Evolutionary conservation across 2,113 vertebrate species (phyloP).

Genomic region (Hippocampus comes): DNA sequence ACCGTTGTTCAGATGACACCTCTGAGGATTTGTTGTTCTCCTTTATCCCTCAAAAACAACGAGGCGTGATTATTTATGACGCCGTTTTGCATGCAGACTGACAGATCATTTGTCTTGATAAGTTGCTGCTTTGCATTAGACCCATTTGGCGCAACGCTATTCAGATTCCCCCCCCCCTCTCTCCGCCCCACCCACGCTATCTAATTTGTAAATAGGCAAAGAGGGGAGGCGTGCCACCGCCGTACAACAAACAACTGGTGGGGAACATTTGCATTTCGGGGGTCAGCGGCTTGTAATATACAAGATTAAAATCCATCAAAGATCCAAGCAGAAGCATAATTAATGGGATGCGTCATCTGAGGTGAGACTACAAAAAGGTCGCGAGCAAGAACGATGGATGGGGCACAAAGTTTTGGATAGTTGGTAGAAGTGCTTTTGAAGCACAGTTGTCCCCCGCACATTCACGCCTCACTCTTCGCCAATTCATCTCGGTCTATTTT

Average conservation of each 20-base stretch:
- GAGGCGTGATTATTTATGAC: slow-evolving; percentile 69
- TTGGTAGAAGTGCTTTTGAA: neutral
- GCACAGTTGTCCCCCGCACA: neutral
- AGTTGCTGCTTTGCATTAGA: slow-evolving; percentile 71
- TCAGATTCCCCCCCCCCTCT: slow-evolving; percentile 47
- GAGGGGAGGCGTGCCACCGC: slow-evolving; percentile 9
- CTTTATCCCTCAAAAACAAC: slow-evolving; percentile 66
- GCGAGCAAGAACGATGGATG: slow-evolving; percentile 41
- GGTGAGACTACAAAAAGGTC: slow-evolving; percentile 47
- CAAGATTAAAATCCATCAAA: slow-evolving; percentile 79
- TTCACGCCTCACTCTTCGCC: neutral
- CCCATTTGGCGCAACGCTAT: slow-evolving; percentile 76
- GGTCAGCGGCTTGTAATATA: slow-evolving; percentile 71
- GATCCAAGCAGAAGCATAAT: slow-evolving; percentile 68
- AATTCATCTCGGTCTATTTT: neutral
- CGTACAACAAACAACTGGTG: slow-evolving; percentile 44
- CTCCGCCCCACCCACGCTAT: slow-evolving; percentile 28
- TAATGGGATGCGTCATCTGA: slow-evolving; percentile 63
- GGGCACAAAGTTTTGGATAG: slow-evolving; percentile 33
- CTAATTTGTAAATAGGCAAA: slow-evolving; percentile 74
- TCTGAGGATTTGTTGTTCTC: slow-evolving; percentile 66
- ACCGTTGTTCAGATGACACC: slow-evolving; percentile 60
- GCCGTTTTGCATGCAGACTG: slow-evolving; percentile 63
- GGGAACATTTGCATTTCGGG: slow-evolving; percentile 70
- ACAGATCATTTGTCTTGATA: slow-evolving; percentile 75